Evolutionary conservation across 2,797 vertebrate species (phyloP).

Genomic region (Xiphorhynchus erythropygius): DNA sequence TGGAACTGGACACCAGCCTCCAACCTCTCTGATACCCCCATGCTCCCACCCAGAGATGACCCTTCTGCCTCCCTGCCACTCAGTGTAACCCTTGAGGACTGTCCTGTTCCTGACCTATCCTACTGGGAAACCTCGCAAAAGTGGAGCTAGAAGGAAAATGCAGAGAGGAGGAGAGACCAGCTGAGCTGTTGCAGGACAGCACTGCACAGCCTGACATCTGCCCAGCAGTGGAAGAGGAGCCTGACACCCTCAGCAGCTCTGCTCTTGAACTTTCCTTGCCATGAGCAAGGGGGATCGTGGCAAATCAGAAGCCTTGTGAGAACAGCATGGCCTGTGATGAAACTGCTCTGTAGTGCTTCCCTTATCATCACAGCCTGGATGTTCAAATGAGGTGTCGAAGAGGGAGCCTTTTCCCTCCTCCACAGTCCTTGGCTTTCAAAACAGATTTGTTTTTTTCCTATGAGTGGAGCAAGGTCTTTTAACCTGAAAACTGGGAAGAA

Average conservation of each 20-base stretch:
- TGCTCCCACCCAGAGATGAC: background rate
- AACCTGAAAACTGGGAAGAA: background rate
- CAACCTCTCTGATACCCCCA: background rate
- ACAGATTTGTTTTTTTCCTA: background rate
- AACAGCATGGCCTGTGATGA: background rate
- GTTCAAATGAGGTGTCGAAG: background rate
- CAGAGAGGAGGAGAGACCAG: background rate
- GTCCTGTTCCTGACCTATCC: background rate
- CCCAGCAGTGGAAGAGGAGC: background rate
- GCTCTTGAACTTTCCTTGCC: background rate
- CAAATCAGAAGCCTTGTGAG: background rate
- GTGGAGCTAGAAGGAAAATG: background rate
- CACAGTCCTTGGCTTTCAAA: background rate
- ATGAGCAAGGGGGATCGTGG: background rate
- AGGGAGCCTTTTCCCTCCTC: background rate
- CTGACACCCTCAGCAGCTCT: background rate
- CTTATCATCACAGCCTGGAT: background rate
- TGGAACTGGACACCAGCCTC: background rate
- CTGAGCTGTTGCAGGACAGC: background rate
- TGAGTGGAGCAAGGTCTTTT: background rate
- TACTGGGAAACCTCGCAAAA: background rate
- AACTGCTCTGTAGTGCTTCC: background rate
- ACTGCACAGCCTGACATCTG: rapidly evolving
- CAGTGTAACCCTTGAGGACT: background rate
- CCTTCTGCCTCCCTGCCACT: background rate